These are phyloP conservation scores for Tenthredo notha DNA, from an alignment of 2,888 invertebrate species.

Conservation along the genomic window DNA sequence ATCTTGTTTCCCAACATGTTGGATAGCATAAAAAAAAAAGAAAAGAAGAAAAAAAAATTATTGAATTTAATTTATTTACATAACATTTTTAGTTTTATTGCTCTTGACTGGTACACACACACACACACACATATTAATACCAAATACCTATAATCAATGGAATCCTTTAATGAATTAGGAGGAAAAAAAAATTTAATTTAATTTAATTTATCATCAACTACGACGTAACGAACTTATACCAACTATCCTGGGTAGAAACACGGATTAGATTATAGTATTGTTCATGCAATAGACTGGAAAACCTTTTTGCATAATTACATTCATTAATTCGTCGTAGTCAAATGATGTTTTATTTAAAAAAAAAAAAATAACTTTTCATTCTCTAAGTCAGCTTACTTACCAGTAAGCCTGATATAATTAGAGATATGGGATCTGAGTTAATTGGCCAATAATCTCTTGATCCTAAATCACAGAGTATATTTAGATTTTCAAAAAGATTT, in stretches of 20 bases:
- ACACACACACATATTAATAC: conserved; percentile 1
- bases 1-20: conserved; percentile 74
- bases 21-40: conserved; percentile 70
- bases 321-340: conserved; percentile 42
- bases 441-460: conserved; percentile 23
- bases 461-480: conserved; percentile 4
- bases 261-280: conserved; percentile 10
- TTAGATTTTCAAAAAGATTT: too few relatives aligned
- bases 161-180: background rate
- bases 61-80: conserved; percentile 46
- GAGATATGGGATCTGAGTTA: conserved; percentile 14
- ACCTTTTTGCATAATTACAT: conserved; percentile 55
- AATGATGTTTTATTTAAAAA: conserved; percentile 1
- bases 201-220: background rate
- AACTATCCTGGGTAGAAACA: conserved; percentile 8
- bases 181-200: background rate
- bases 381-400: background rate
- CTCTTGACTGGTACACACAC: conserved; percentile 38
- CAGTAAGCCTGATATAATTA: background rate
- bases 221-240: conserved; percentile 11
- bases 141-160: background rate
- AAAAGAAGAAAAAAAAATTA: background rate
- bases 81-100: conserved; percentile 46
- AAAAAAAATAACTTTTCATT: background rate
- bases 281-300: conserved; percentile 52